Base-by-base conservation (phyloP, 1,140 invertebrate genomes). In the Heliconius eleuchia region DNA sequence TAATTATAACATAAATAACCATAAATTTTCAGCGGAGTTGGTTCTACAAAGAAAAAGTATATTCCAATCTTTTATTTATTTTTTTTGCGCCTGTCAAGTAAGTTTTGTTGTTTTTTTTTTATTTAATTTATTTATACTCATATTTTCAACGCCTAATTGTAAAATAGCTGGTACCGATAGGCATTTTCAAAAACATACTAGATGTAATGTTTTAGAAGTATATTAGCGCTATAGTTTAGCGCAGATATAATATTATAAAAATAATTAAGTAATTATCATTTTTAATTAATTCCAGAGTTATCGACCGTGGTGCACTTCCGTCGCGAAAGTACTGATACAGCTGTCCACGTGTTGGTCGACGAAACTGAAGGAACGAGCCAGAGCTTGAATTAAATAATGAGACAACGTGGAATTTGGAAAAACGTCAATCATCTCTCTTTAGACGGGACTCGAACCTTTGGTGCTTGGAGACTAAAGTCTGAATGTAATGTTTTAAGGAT, bases 31-130 rank as follows among this genome's bases (percentile, higher is more conserved):
- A 80, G 52, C 27, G 27, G 23, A 52, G 70, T 71, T 30, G 39
- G 34, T 71, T 42, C 73, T 57, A 71, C 46, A 74, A 52, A 73
- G 80, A 80, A 79, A 82, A 82, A 83, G 80, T 83, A 82, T 71
- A 71, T 85, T 85, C 79, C 84, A 85, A 85, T 73, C 34, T 37
- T 80, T 84, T 85, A 79, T 80, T 79, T 74, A 23, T 30, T 34
- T 74, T 73, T 39, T 66, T 76, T 27, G 19, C 37, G 37, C 70
- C 11, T 30, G 23, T 23, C 2, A 46, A 71, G 57, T 76, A 11
- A 71, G 37, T 76, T 18, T 71, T 66, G 52, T 30, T 76, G 4
- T 71, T 30, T 27, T 27, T 27, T 66, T 27, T 66, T 13, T 27
- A 11, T 30, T 27, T 27, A 27, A 66, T 66, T 16, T 23, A n/a